Base-by-base conservation (phyloP, 2,888 invertebrate species). In the Baronia brevicornis region DNA sequence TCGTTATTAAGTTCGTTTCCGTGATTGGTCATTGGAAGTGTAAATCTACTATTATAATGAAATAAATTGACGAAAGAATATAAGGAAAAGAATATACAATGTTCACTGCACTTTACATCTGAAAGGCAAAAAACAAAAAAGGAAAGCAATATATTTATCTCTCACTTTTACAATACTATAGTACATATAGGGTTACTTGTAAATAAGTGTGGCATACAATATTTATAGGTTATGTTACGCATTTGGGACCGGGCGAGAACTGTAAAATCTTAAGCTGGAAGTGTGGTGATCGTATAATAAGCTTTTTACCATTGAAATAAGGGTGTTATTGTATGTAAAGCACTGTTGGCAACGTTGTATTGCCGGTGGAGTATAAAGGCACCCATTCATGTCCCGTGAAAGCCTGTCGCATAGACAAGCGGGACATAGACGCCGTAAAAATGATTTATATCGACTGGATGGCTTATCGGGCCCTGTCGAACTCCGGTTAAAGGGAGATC, bases 361-460 rank as follows among this genome's bases (percentile, higher is more conserved):
- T 60, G 58, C 54, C 60, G 60, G 57, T 56, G 53, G 55, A 57
- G 62, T 57, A 72, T 79, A 78, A 74, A 75, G 70, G 60, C 56
- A 51, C 54, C 67, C 58, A 75, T 79, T 75, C 74, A 73, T 50
- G 62, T 47, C 48, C 58, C 61, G 60, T 75, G 74, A 75, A 79
- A 80, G 77, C 64, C 60, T 67, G 69, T 67, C 63, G 62, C 69
- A 68, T 71, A 77, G 72, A 72, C 71, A 70, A 69, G 67, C 59
- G 63, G 47, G 59, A 54, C 51, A 54, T 43, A 61, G 56, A 45
- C 39, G 65, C 65, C 62, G 69, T 78, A 73, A 74, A 80, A 73
- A 79, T 80, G 78, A 80, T 79, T 77, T 80, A 82, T 75, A 63
- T 56, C 56, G 51, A 47, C 60, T 55, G 60, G 60, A 60, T 59